These are phyloP conservation scores for Oreochromis mossambicus DNA, from an alignment of 2,797 vertebrate species.

Conservation along the genomic window DNA sequence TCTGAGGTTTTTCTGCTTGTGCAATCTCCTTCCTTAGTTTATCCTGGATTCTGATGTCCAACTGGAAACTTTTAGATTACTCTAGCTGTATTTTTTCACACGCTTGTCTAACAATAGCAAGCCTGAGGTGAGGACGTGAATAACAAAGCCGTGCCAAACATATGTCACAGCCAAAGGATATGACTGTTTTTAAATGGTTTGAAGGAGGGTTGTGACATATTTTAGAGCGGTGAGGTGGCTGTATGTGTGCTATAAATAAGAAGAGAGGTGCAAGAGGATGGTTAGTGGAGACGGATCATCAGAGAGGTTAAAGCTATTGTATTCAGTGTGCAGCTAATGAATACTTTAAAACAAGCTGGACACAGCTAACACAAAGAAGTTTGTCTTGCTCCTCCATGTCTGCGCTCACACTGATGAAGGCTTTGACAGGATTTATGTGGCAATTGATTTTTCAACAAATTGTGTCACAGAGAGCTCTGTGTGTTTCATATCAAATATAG, in stretches of 20 bases:
- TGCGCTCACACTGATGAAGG: background rate
- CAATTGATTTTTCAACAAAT: fast-evolving
- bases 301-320: background rate
- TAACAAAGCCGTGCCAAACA: slow-evolving; percentile 4
- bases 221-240: background rate
- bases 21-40: slow-evolving; percentile 47
- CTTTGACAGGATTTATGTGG: background rate
- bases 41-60: slow-evolving; percentile 13
- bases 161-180: background rate
- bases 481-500: background rate
- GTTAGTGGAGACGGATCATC: background rate
- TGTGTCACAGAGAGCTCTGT: background rate
- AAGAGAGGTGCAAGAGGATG: background rate
- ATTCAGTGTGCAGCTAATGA: background rate
- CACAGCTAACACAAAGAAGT: background rate
- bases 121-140: background rate
- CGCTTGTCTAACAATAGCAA: slow-evolving; percentile 27
- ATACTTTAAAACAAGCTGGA: background rate
- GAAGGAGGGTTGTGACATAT: background rate
- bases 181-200: background rate
- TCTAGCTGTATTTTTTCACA: background rate
- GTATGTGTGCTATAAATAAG: background rate
- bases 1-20: background rate
- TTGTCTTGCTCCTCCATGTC: background rate
- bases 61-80: slow-evolving; percentile 23